Base-by-base conservation (phyloP, 53 echinoderm and acorn worm genomes). In the Arbacia lixula region DNA sequence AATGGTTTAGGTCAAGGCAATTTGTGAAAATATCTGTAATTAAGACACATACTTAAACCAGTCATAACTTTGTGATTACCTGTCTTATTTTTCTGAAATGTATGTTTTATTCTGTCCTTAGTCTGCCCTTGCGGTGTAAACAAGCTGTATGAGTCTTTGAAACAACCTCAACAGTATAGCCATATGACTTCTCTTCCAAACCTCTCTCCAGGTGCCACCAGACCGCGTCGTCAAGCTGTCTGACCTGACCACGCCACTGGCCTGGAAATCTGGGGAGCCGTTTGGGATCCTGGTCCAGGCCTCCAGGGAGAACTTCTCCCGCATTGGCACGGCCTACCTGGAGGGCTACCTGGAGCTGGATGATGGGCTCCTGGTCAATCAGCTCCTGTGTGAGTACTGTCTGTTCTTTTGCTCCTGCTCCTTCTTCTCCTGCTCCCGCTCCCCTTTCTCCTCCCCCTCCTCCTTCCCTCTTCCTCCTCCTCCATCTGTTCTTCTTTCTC, bases 181-280 rank as follows among this genome's bases (percentile, higher is more conserved):
- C n/a, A n/a, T n/a, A n/a, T n/a, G n/a, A n/a, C n/a, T n/a, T n/a
- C n/a, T n/a, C n/a, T n/a, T n/a, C n/a, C n/a, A n/a, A n/a, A n/a
- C n/a, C n/a, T n/a, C n/a, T n/a, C 43, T 24, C 21, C 58, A 90
- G 52, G 92, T 98, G 11, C 84, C 90, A 3, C 61, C 86, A 43
- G 94, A 94, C 30, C 64, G 86, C 5, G 94, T 92, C n/a, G 94
- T 98, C 52, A 98, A 94, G 51, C 88, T 98, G 49, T 92, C 98
- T 2, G 92, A 87, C 30, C 72, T 98, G 74, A 91, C 98, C 36
- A 90, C 84, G 12, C 98, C 98, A 1, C 69, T 98, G 19, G 98
- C 98, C 8, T 98, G 98, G 98, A 94, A 90, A 52, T 91, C 98
- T 3, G 98, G 98, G 20, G 88, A 98, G 79, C 98, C 98, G 32